Evolutionary conservation across 2,888 invertebrate genomes (phyloP), one percentile per base, ranked within the genome.

Genomic region (Pterostichus niger): DNA sequence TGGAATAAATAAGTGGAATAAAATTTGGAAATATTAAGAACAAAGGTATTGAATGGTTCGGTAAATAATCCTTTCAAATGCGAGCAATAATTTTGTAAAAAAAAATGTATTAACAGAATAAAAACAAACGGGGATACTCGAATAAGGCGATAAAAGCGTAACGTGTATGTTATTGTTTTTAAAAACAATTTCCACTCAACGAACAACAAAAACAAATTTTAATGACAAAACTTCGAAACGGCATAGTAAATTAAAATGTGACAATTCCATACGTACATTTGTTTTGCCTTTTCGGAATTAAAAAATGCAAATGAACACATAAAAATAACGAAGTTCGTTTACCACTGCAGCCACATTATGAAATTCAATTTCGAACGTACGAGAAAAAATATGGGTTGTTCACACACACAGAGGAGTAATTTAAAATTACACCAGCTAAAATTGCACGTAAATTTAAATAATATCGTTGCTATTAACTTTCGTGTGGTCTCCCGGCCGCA

Each of bases 251-350:
- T 82, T 82, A 82, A 82, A 82, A 82, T 82, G 82, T 82, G 82
- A 82, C 82, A 82, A 82, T 82, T 75, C 82, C 82, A 75, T 82
- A 75, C 82, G 75, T 59, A 75, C 75, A 68, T 75, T 82, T 82
- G 75, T 82, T 82, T 82, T 59, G 75, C 82, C 56, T 61, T 82
- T 82, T 75, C 59, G 44, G 82, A 82, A 82, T 82, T 82, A 82
- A 82, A 82, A 82, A 82, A 82, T 82, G 82, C 82, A 82, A 82
- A 82, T 82, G 82, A 82, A 59, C 82, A 75, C 82, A 82, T 82
- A 82, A 82, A 82, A 82, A 82, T 82, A 82, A 82, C 82, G 82
- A 82, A 82, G 75, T 82, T 82, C 75, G 73, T 75, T 82, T 82
- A 82, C 75, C 75, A 75, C 59, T 82, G 82, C 75, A 75, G 75